These are phyloP conservation scores for Esperia sulphurella DNA, from an alignment of 2,888 invertebrate species.

Conservation along the genomic window DNA sequence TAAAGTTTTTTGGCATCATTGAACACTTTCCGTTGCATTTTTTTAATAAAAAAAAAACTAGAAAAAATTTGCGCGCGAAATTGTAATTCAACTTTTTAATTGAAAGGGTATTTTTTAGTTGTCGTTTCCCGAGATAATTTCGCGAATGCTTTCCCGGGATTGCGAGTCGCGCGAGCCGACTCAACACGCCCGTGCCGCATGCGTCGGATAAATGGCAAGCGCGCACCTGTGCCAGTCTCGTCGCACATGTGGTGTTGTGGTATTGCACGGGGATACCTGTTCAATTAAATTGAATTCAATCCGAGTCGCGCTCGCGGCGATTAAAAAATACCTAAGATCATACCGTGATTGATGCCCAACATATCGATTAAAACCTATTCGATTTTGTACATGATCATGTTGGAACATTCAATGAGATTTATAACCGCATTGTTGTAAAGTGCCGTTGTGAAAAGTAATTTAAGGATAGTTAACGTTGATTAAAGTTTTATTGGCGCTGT, in stretches of 20 bases:
- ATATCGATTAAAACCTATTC: slow-evolving; percentile 26
- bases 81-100: background rate
- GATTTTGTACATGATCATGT: slow-evolving; percentile 6
- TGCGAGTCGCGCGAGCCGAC: slow-evolving; percentile 40
- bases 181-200: slow-evolving; percentile 50
- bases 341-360: slow-evolving; percentile 36
- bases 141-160: background rate
- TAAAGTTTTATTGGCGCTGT: slow-evolving; percentile 24
- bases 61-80: background rate
- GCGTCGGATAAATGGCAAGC: slow-evolving; percentile 66
- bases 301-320: slow-evolving; percentile 11
- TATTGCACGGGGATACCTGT: slow-evolving; percentile 27
- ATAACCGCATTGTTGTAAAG: slow-evolving; percentile 15
- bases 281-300: slow-evolving; percentile 20
- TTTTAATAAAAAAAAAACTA: background rate
- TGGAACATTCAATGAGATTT: slow-evolving; percentile 9
- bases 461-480: slow-evolving; percentile 26
- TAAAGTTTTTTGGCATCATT: background rate
- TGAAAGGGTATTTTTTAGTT: background rate
- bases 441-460: slow-evolving; percentile 16
- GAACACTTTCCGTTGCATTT: slow-evolving; percentile 5
- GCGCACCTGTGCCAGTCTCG: slow-evolving; percentile 45
- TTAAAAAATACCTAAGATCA: slow-evolving; percentile 22
- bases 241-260: slow-evolving; percentile 31
- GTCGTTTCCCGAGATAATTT: background rate